Conservation (phyloP, 2,797 vertebrate genomes). For the Tragopan temminckii region DNA sequence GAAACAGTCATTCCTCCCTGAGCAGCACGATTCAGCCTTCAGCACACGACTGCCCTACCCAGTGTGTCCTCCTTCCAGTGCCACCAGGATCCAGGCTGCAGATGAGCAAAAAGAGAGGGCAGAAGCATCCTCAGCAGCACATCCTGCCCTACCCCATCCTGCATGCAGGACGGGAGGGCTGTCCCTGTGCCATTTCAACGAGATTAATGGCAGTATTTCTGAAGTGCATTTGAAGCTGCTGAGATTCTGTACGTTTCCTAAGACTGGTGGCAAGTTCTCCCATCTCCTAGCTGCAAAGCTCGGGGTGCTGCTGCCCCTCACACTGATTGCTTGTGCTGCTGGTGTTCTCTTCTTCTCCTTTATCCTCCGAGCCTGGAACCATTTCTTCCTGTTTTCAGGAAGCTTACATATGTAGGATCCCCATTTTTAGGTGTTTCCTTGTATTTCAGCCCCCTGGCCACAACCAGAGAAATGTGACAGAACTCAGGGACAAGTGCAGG, state of each 20-base stretch:
- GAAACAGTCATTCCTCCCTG: background rate
- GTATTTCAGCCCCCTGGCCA: background rate
- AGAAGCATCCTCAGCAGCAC: background rate
- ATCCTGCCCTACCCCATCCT: background rate
- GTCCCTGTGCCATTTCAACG: background rate
- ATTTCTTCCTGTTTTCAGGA: background rate
- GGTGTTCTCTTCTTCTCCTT: background rate
- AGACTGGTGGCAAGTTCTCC: background rate
- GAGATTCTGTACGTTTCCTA: background rate
- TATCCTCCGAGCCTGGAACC: background rate
- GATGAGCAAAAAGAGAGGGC: accelerated
- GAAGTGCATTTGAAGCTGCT: background rate
- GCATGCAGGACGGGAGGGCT: background rate
- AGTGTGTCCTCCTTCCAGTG: background rate
- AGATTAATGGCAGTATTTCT: background rate
- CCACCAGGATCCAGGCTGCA: background rate
- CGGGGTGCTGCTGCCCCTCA: accelerated
- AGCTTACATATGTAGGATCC: background rate
- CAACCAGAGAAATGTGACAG: background rate
- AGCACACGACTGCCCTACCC: accelerated
- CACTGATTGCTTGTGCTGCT: background rate
- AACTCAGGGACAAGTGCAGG: background rate
- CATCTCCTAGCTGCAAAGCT: background rate
- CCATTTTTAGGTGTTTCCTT: background rate
- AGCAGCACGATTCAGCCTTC: background rate